Percentiles rank a stretch among this genome's conserved stretches.
phyloP scores from a whole-genome alignment of 2,797 vertebrate species.

The Bradypus variegatus region DNA sequence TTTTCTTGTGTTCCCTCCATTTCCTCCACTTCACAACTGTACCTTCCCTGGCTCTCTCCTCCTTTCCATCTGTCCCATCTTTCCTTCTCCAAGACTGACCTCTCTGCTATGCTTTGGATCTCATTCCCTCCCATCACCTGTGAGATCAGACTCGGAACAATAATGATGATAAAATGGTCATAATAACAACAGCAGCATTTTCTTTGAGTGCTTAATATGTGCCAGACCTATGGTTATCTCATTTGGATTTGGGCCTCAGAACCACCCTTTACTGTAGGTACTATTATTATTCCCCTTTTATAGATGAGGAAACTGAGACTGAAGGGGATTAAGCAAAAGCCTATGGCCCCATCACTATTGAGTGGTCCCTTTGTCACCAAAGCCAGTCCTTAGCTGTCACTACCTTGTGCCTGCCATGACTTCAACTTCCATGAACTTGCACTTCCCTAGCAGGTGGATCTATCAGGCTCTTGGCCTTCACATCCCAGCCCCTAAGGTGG shows the following conservation, averaged over 20 bases:
- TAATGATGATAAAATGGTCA: not conserved
- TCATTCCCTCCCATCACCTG: not conserved
- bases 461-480: not conserved
- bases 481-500: not conserved
- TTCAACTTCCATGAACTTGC: rapidly evolving
- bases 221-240: not conserved
- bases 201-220: not conserved
- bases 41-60: not conserved
- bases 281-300: not conserved
- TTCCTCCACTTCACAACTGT: not conserved
- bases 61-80: not conserved
- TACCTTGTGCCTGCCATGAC: not conserved
- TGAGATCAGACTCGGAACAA: not conserved
- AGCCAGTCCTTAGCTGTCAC: not conserved
- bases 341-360: not conserved
- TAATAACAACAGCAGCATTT: not conserved
- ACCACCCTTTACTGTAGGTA: not conserved
- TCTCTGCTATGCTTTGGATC: not conserved
- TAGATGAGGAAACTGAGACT: not conserved
- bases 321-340: not conserved
- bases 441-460: not conserved
- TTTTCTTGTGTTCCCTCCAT: not conserved
- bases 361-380: not conserved
- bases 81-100: not conserved
- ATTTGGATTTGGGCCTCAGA: not conserved